Evolutionary conservation across 2,113 vertebrate genomes (phyloP), one percentile per base, ranked within the genome.

Genomic region (Proterorhinus semilunaris): DNA sequence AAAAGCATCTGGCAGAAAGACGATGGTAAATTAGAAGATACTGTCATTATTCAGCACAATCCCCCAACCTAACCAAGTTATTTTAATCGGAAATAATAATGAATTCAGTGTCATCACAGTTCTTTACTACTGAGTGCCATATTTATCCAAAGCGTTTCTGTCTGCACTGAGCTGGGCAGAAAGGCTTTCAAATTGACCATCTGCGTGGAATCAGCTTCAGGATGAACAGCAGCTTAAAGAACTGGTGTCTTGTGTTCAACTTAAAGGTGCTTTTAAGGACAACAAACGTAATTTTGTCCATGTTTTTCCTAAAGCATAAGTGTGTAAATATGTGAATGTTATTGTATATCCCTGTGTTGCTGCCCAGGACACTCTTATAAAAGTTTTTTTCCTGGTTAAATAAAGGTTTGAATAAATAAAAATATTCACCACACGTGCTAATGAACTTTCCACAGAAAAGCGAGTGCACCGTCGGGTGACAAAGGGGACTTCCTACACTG

Each of bases 401-500:
- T 8, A 7, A 8, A 47, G 46, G 10, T 6, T 47, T 7, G 10
- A 47, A 47, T 47, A 0, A 47, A 47, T 47, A 5, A 51, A 15
- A 5, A 51, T 51, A 13, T 36, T 36, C 27, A 36, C 27, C 27
- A 36, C 27, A 36, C 27, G 27, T 36, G 27, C 15, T 8, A 44
- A 61, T 61, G 15, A 61, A 61, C 36, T 44, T n/a, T 44, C 36
- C n/a, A 15, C 15, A n/a, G 13, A 43, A 45, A 61, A 61, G 44
- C 13, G 16, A 15, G 36, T 10, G 15, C 42, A 42, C 44, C 44
- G 15, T 45, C 44, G 13, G 8, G 36, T 42, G 43, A 62, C 61
- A 71, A 76, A 69, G 27, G 73, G 68, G 76, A 65, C 64, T 54
- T 67, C 55, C 67, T 71, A 68, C 46, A 61, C 21, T 54, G 69